Base-by-base conservation (phyloP, 2,888 invertebrate species). In the Meteorus cinctellus region DNA sequence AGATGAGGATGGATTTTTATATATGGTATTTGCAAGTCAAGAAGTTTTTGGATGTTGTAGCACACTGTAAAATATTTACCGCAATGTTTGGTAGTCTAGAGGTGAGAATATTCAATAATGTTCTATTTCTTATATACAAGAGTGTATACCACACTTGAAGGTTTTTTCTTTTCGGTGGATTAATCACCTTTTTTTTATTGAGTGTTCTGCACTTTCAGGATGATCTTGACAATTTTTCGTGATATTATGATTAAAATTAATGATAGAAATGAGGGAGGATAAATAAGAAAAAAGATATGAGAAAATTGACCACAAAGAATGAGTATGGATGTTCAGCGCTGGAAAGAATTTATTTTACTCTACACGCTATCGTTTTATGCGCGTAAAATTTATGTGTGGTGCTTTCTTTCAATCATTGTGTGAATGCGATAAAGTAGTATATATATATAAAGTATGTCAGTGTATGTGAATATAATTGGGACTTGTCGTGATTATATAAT, bases 1-100 rank as follows among this genome's bases (percentile, higher is more conserved):
- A 66, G 95, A 95, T 81, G 94, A 94, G 41, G 97, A 97, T 87
- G 97, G 97, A 0, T 97, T 96, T 86, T 92, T 97, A 0, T 96
- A 97, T 88, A 93, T 97, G 84, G 96, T 96, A 0, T 97, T 97
- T 86, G 96, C 97, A 0, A 96, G 96, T 31, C 96, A 97, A 90
- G 96, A 97, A 91, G 95, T 95, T 82, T 97, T 97, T 88, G 97
- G 96, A 24, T 81, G 82, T 77, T 82, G 19, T 19, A 81, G 73
- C 66, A 45, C 6, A 29, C 59, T 31, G 24, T 29, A 6, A 8
- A 62, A 60, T 66, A 29, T 60, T 55, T 51, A 41, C 65, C 70
- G 72, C 41, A 63, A 19, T 72, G 77, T 70, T 72, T 55, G 29
- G 60, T 62, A 67, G n/a, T 63, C 14, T 63, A 16, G 31, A 74